Evolutionary conservation across 2,797 vertebrate genomes (phyloP).

Genomic region (Amniataba percoides): DNA sequence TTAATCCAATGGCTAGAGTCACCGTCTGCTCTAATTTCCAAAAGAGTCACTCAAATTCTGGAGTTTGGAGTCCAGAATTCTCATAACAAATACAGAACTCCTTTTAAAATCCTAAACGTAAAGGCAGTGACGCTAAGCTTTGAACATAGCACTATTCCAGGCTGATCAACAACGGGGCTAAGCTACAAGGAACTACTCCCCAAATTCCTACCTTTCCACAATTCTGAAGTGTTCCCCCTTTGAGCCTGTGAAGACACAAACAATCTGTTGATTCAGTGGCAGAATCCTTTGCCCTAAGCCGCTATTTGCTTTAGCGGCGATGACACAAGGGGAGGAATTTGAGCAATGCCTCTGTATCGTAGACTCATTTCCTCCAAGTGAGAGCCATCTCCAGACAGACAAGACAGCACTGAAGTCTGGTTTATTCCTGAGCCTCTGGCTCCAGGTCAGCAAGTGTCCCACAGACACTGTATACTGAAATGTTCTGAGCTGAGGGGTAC

Average conservation of each 20-base stretch:
- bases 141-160: neutral
- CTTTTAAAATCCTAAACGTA: neutral
- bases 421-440: conserved; percentile 63
- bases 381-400: conserved; percentile 72
- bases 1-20: conserved; percentile 67
- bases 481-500: neutral
- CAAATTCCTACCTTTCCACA: conserved; percentile 71
- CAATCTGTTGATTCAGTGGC: conserved; percentile 77
- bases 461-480: conserved; percentile 25
- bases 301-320: conserved; percentile 78
- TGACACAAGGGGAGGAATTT: conserved; percentile 82
- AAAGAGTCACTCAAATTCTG: conserved; percentile 48
- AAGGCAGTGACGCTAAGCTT: neutral
- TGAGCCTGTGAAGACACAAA: conserved; percentile 72
- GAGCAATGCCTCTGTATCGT: conserved; percentile 72
- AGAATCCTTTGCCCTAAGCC: conserved; percentile 72
- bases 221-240: conserved; percentile 65
- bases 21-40: conserved; percentile 58
- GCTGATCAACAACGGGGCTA: conserved; percentile 3
- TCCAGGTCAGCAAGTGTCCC: conserved; percentile 61
- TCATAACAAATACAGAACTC: neutral
- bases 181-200: conserved; percentile 35
- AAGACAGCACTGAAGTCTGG: conserved; percentile 59
- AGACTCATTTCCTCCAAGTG: conserved; percentile 76
- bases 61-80: conserved; percentile 12